Evolutionary conservation across 1,140 invertebrate genomes (phyloP).

Genomic region (Halesus radiatus): DNA sequence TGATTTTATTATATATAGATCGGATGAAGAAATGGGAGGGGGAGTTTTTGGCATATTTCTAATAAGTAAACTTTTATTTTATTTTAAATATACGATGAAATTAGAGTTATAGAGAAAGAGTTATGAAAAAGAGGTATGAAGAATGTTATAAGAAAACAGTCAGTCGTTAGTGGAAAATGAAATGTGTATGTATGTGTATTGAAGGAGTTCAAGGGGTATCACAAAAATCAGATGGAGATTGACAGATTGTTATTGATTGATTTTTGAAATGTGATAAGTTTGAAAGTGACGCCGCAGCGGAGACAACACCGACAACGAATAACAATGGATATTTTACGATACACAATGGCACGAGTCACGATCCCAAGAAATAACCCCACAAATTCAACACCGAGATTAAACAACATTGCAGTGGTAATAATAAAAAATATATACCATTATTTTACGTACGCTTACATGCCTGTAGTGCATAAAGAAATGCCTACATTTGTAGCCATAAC

Average conservation of each 20-base stretch:
- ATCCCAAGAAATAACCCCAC: background rate
- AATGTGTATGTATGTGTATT: background rate
- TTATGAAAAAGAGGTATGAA: too few species aligned
- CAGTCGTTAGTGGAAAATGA: background rate
- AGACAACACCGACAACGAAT: conserved; percentile 14
- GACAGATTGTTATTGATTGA: background rate
- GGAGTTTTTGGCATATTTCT: too few species aligned
- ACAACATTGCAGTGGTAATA: too few species aligned
- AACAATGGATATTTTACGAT: background rate
- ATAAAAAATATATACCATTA: too few species aligned
- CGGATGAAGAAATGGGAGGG: too few species aligned
- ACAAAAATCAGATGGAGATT: background rate
- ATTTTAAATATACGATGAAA: too few species aligned
- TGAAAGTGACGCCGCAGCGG: background rate
- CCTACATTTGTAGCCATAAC: too few species aligned
- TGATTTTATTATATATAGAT: too few species aligned
- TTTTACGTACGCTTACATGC: too few species aligned
- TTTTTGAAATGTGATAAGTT: background rate
- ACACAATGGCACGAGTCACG: background rate
- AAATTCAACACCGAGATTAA: background rate
- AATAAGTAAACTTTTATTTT: too few species aligned
- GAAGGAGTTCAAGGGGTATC: background rate
- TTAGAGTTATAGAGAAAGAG: background rate
- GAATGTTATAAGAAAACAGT: background rate
- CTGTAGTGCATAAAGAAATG: too few species aligned